These are phyloP conservation scores for Troides oblongomaculatus DNA, from an alignment of 2,888 invertebrate species.

Conservation along the genomic window DNA sequence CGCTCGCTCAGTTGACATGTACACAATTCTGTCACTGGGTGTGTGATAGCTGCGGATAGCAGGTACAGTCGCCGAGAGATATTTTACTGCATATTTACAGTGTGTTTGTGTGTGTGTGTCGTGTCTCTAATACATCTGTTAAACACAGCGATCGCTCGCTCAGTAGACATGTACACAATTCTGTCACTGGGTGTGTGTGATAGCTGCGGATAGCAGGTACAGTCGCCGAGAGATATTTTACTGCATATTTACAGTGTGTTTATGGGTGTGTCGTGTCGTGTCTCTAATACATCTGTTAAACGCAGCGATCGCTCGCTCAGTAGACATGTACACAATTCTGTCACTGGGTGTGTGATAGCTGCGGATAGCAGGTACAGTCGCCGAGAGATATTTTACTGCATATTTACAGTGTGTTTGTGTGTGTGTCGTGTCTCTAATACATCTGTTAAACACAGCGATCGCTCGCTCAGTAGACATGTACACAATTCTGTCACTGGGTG, in stretches of 20 bases:
- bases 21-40: slow-evolving; percentile 38
- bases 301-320: slow-evolving; percentile 25
- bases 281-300: too few species aligned
- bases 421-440: too few species aligned
- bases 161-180: slow-evolving; percentile 31
- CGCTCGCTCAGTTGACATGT: slow-evolving; percentile 31
- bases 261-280: not conserved
- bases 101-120: not conserved
- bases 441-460: not conserved
- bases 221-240: slow-evolving; percentile 17
- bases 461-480: slow-evolving; percentile 31
- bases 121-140: too few species aligned
- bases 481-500: slow-evolving; percentile 38
- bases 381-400: not conserved
- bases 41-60: slow-evolving; percentile 36
- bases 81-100: not conserved
- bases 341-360: slow-evolving; percentile 41
- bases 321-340: slow-evolving; percentile 32
- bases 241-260: not conserved
- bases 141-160: slow-evolving; percentile 14
- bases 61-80: slow-evolving; percentile 32
- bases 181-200: slow-evolving; percentile 42
- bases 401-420: not conserved
- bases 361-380: slow-evolving; percentile 35
- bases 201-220: slow-evolving; percentile 36